Conservation (phyloP, 2,113 vertebrate genomes). For the Gavialis gangeticus region DNA sequence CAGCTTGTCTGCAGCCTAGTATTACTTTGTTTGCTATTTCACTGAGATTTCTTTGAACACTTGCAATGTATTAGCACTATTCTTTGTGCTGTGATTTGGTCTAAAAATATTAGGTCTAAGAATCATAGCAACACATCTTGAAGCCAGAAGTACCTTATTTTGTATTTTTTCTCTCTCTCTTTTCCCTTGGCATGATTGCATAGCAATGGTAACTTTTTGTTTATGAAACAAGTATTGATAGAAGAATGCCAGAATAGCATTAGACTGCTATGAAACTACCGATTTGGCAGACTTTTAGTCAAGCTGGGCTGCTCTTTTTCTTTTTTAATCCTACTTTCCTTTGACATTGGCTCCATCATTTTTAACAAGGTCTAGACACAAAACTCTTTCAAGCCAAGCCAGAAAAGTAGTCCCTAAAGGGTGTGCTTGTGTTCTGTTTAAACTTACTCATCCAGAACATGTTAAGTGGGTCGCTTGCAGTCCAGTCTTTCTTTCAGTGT, state of each 20-base stretch:
- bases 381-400: neutral
- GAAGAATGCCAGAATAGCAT: neutral
- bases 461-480: slow-evolving; percentile 5
- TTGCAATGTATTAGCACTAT: neutral
- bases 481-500: neutral
- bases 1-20: neutral
- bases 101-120: neutral
- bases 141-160: neutral
- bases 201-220: neutral
- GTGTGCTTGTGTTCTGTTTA: slow-evolving; percentile 37
- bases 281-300: neutral
- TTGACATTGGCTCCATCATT: neutral
- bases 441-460: slow-evolving; percentile 30
- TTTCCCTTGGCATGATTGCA: neutral
- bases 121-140: neutral
- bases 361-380: neutral
- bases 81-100: neutral
- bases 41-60: neutral
- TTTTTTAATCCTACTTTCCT: neutral
- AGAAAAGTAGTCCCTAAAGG: neutral
- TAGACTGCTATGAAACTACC: neutral
- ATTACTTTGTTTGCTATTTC: neutral
- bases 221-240: slow-evolving; percentile 4
- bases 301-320: neutral
- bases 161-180: neutral